Conservation (phyloP, 2,113 vertebrate genomes). For the Embiotoca jacksoni region DNA sequence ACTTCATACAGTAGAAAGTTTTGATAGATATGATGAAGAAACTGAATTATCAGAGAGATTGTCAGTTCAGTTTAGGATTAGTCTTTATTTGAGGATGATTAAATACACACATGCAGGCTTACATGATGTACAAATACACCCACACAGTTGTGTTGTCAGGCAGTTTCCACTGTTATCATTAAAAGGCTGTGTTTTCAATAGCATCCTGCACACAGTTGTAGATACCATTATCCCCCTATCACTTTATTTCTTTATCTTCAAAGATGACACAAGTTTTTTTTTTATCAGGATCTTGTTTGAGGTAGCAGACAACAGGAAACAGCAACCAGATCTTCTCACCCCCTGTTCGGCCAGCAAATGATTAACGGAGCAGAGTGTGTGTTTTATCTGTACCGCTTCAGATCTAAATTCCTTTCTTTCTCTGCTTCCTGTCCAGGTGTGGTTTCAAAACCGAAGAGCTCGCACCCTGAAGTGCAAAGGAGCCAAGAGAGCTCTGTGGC, state of each 20-base stretch:
- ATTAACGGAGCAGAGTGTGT: constrained; percentile 64
- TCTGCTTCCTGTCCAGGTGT: constrained; percentile 77
- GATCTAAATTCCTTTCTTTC: constrained; percentile 19
- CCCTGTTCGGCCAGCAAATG: constrained; percentile 56
- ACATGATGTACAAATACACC: neutral
- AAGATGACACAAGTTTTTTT: constrained; percentile 64
- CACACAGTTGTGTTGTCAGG: neutral
- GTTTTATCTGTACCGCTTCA: constrained; percentile 20
- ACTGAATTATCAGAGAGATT: neutral
- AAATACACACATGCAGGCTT: neutral
- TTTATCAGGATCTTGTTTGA: constrained; percentile 71
- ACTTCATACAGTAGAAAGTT: neutral
- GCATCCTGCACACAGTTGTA: constrained; percentile 42
- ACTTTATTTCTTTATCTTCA: constrained; percentile 51
- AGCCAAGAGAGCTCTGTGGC: constrained; percentile 74
- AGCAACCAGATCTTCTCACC: constrained; percentile 27
- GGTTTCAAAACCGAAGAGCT: constrained; percentile 86
- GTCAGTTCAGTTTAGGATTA: neutral
- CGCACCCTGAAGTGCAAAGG: constrained; percentile 82
- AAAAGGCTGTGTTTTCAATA: constrained; percentile 66
- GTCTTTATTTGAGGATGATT: neutral
- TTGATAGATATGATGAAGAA: neutral
- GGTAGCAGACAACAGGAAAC: constrained; percentile 45
- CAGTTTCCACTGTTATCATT: constrained; percentile 22
- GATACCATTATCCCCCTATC: constrained; percentile 51